These are phyloP conservation scores for Clupea harengus DNA, from an alignment of 2,113 vertebrate genomes.

Conservation along the genomic window DNA sequence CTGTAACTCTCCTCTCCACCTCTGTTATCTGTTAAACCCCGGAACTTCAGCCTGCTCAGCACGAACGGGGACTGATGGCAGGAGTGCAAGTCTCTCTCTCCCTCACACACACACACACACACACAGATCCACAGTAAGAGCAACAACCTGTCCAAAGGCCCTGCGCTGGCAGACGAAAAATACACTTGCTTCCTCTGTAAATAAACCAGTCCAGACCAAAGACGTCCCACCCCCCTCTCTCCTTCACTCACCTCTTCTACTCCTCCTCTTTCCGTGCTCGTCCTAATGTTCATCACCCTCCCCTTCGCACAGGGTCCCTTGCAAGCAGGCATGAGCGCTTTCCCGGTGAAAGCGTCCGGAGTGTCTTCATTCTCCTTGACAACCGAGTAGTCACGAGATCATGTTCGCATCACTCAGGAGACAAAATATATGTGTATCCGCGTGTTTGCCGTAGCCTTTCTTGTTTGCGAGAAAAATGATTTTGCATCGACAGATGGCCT, in stretches of 20 bases:
- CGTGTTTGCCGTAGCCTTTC: neutral
- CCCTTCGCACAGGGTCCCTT: neutral
- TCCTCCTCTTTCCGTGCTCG: neutral
- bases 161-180: neutral
- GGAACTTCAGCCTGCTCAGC: constrained; percentile 34
- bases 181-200: constrained; percentile 22
- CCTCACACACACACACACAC: constrained; percentile 9
- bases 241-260: neutral
- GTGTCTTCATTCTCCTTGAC: neutral
- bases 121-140: neutral
- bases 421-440: neutral
- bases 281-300: constrained; percentile 9
- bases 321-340: neutral
- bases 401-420: neutral
- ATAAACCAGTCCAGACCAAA: constrained; percentile 25
- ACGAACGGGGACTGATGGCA: neutral
- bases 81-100: neutral
- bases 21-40: constrained; percentile 10
- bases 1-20: neutral
- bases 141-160: neutral
- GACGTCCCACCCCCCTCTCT: constrained; percentile 1
- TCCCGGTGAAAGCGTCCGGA: neutral
- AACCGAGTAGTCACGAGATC: neutral
- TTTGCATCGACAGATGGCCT: neutral
- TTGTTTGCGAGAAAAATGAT: neutral